Evolutionary conservation across 2,888 invertebrate species (phyloP).

Genomic region (Drosophila tripunctata): DNA sequence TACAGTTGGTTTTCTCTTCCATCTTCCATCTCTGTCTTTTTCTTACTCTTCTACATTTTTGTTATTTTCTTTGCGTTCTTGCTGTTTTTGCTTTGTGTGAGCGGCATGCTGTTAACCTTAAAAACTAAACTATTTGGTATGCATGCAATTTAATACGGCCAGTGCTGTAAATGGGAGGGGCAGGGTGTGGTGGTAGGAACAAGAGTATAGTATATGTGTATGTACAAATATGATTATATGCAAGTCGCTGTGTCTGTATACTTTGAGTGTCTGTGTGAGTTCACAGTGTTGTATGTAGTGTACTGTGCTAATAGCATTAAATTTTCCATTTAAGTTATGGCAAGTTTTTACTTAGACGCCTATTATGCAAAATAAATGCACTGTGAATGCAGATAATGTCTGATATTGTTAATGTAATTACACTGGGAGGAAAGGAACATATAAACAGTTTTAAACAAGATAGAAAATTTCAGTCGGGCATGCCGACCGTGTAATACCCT

Average conservation of each 20-base stretch:
- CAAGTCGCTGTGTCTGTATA: constrained; percentile 45
- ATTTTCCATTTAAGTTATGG: constrained; percentile 63
- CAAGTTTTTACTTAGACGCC: constrained; percentile 34
- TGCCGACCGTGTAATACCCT: too few relatives aligned
- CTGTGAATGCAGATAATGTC: constrained; percentile 12
- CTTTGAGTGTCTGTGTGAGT: constrained; percentile 11
- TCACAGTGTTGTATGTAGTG: neutral
- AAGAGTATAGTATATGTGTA: constrained; percentile 15
- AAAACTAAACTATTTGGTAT: constrained; percentile 67
- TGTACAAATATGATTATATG: constrained; percentile 51
- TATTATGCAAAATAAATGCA: constrained; percentile 53
- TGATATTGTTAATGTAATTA: neutral
- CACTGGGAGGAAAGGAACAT: neutral
- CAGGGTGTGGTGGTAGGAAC: neutral
- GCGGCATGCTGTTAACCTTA: constrained; percentile 55
- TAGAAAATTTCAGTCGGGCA: too few relatives aligned
- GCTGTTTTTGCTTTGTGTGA: constrained; percentile 13
- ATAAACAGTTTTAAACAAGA: neutral
- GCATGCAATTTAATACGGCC: constrained; percentile 48
- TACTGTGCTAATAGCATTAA: constrained; percentile 61
- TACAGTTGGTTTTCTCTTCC: neutral
- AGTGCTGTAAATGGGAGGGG: neutral
- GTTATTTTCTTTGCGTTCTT: constrained; percentile 4
- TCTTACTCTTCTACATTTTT: too few relatives aligned
- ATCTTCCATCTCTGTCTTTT: neutral